Conservation (phyloP, 1,140 invertebrate genomes). For the Magallana gigas region DNA sequence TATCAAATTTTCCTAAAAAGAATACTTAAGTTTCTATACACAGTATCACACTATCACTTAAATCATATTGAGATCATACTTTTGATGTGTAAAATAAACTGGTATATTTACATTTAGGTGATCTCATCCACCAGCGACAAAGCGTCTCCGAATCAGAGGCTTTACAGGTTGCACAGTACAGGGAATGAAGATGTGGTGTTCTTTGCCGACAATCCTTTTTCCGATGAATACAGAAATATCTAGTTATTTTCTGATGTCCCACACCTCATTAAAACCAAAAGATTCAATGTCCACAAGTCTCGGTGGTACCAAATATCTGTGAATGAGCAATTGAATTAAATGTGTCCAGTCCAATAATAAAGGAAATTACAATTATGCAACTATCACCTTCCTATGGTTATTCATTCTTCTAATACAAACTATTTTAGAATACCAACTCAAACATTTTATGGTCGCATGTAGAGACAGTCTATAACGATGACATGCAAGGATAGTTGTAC, state of each 20-base stretch:
- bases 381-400: neutral
- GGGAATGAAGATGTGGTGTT: constrained; percentile 7
- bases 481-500: neutral
- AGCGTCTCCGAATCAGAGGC: constrained; percentile 42
- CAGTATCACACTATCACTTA: too few species aligned
- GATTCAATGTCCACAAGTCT: constrained; percentile 44
- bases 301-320: constrained; percentile 34
- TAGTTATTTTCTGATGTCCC: constrained; percentile 51
- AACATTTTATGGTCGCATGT: constrained; percentile 44
- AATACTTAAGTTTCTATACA: too few species aligned
- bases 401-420: neutral
- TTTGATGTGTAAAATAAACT: neutral
- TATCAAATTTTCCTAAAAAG: too few species aligned
- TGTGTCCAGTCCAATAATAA: neutral
- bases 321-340: constrained; percentile 18
- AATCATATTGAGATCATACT: neutral
- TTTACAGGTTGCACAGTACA: constrained; percentile 43
- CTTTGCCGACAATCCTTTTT: neutral
- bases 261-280: constrained; percentile 49
- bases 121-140: constrained; percentile 50
- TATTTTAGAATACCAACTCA: neutral
- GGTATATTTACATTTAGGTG: constrained; percentile 28
- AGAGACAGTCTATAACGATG: constrained; percentile 18
- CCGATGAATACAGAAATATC: constrained; percentile 21
- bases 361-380: neutral